These are phyloP conservation scores for Pipistrellus pygmaeus DNA, from an alignment of 2,797 vertebrate genomes.

Conservation along the genomic window DNA sequence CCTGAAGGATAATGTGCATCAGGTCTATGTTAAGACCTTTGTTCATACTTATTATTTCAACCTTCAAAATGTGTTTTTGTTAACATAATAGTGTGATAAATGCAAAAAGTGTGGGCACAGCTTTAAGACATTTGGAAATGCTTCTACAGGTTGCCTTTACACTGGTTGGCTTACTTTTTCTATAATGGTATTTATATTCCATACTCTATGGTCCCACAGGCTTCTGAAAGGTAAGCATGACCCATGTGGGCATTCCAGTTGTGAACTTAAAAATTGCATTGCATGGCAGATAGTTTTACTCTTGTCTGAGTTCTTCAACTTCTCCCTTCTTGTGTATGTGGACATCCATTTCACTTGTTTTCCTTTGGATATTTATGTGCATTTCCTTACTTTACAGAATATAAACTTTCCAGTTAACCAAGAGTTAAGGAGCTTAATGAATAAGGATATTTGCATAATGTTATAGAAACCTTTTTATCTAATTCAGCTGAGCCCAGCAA, in stretches of 20 bases:
- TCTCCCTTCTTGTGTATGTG: not conserved
- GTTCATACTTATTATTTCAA: conserved; percentile 82
- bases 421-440: not conserved
- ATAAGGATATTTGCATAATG: not conserved
- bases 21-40: conserved; percentile 83
- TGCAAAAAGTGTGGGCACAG: conserved; percentile 77
- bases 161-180: conserved; percentile 69
- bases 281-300: not conserved
- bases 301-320: conserved; percentile 23
- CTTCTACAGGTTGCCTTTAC: conserved; percentile 77
- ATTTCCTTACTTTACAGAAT: not conserved
- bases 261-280: conserved; percentile 33
- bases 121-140: conserved; percentile 76
- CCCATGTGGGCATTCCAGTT: conserved; percentile 69
- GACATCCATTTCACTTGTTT: not conserved
- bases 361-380: not conserved
- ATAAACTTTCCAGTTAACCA: not conserved
- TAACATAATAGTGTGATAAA: conserved; percentile 82
- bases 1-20: conserved; percentile 76
- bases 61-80: conserved; percentile 85
- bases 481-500: not conserved
- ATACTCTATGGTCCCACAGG: conserved; percentile 71
- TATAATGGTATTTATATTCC: conserved; percentile 79
- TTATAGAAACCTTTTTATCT: not conserved
- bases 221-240: conserved; percentile 74